Percentiles rank a stretch among this genome's conserved stretches.
phyloP scores from a whole-genome alignment of 2,888 invertebrate genomes.

The Eupsilia transversa region DNA sequence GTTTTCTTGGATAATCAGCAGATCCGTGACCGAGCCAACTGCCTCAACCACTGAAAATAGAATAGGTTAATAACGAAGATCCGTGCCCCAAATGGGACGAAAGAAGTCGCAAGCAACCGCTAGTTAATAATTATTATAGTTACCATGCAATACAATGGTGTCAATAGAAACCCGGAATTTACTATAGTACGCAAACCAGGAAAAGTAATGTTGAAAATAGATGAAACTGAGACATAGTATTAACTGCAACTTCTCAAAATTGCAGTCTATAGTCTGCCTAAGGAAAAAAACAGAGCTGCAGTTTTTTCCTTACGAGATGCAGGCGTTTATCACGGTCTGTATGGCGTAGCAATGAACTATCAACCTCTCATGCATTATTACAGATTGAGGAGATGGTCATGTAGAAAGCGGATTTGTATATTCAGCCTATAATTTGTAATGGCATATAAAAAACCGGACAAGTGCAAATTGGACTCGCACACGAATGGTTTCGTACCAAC shows the following conservation, averaged over 20 bases:
- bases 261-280: neutral
- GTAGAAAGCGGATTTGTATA: constrained; percentile 3
- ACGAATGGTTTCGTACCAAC: no score
- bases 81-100: neutral
- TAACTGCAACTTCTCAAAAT: neutral
- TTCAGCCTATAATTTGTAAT: neutral
- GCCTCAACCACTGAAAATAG: neutral
- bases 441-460: neutral
- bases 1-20: neutral
- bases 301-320: constrained; percentile 1
- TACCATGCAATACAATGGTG: neutral
- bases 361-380: constrained; percentile 25
- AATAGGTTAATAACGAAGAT: neutral
- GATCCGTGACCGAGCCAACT: neutral
- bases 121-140: neutral
- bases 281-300: constrained; percentile 14
- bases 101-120: neutral
- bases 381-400: neutral
- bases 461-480: no score
- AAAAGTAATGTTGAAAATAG: neutral
- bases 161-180: neutral
- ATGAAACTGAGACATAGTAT: neutral
- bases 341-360: constrained; percentile 15
- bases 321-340: constrained; percentile 9
- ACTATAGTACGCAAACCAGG: constrained; percentile 1